phyloP scores from a whole-genome alignment of 2,113 vertebrate species.

The Lethenteron camtschaticum region DNA sequence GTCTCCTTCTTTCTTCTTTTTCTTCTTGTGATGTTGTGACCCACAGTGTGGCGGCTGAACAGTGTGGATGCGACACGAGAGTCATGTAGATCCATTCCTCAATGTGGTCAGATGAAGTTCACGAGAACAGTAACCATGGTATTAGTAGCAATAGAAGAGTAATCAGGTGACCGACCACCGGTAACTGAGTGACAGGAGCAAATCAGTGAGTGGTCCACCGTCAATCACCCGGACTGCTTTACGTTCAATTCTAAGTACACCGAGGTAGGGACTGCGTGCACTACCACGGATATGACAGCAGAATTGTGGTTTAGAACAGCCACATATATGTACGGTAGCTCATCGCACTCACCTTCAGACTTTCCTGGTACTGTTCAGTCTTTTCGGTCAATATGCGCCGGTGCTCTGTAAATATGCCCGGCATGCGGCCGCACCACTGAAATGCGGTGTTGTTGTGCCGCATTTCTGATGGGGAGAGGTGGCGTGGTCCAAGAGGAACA shows the following conservation, averaged over 20 bases:
- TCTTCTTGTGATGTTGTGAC: neutral
- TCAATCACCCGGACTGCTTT: neutral
- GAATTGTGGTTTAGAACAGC: neutral
- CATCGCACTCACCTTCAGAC: slow-evolving; percentile 32
- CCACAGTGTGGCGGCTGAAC: neutral
- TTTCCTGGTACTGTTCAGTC: slow-evolving; percentile 36
- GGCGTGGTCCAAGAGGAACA: slow-evolving; percentile 35
- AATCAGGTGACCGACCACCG: too few species aligned
- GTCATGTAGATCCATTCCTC: neutral
- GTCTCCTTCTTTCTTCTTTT: neutral
- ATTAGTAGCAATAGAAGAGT: too few species aligned
- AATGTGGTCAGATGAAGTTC: neutral
- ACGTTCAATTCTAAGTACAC: neutral
- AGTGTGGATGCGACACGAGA: neutral
- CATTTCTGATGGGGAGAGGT: slow-evolving; percentile 34
- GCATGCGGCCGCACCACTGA: slow-evolving; percentile 43
- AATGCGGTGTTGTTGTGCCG: slow-evolving; percentile 32
- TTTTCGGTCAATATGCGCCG: slow-evolving; percentile 32
- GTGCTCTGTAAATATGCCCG: slow-evolving; percentile 44
- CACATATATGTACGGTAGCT: neutral
- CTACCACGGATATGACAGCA: neutral
- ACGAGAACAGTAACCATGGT: too few species aligned
- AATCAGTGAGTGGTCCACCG: neutral
- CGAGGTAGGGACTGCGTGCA: neutral
- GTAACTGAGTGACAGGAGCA: too few species aligned